Percentiles rank a stretch among this genome's conserved stretches.
These are phyloP conservation scores for Phyllotis vaccarum DNA, from an alignment of 2,797 vertebrate species.

Conservation along the genomic window DNA sequence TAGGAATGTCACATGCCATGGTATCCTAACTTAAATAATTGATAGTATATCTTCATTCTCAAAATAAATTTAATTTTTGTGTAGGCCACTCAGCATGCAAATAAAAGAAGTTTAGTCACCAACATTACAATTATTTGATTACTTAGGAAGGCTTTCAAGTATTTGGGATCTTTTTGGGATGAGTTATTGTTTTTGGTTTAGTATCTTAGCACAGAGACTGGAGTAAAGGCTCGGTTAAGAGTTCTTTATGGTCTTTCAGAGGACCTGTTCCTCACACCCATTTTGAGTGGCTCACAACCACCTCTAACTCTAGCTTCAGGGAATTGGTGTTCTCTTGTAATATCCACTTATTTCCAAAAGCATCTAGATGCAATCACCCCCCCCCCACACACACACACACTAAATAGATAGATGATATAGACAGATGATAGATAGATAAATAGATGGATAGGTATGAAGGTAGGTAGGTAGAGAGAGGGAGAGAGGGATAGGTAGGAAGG, in stretches of 20 bases:
- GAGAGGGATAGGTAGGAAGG: no score
- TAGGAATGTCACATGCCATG: constrained; percentile 7
- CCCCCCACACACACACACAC: neutral
- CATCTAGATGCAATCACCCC: neutral
- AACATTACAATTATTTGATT: neutral
- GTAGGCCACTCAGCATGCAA: neutral
- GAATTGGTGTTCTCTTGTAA: neutral
- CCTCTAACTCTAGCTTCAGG: neutral
- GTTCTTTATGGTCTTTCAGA: neutral
- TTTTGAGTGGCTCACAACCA: neutral
- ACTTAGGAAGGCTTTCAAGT: neutral
- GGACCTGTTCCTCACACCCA: neutral
- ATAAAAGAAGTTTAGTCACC: neutral
- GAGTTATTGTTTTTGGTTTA: neutral
- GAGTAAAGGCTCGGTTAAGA: neutral
- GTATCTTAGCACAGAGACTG: neutral
- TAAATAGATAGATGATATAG: neutral
- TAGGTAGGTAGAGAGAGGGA: no score
- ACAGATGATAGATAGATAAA: no score
- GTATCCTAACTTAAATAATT: constrained; percentile 1
- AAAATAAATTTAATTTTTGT: neutral
- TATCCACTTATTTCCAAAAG: neutral
- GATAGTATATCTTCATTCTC: constrained; percentile 30
- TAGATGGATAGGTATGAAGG: no score
- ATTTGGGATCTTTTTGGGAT: neutral